Evolutionary conservation across 2,888 invertebrate genomes (phyloP).

Genomic region (Stenichneumon culpator): DNA sequence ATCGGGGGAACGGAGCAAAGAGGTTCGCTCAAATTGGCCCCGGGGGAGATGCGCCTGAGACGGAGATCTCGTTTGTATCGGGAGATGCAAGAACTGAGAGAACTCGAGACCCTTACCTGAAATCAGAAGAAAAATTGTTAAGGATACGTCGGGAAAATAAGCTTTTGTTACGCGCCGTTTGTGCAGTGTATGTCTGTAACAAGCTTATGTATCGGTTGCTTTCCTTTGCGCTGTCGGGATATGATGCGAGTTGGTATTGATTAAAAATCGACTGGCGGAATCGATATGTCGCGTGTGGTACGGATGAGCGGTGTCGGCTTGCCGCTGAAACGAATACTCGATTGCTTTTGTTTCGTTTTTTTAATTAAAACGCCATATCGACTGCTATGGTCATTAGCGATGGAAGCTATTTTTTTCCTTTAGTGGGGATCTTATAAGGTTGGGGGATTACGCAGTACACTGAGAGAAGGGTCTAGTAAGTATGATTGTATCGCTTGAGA

Average conservation of each 20-base stretch:
- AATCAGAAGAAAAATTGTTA: slow-evolving; percentile 46
- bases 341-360: neutral
- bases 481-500: no score
- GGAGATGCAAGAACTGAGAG: neutral
- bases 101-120: slow-evolving; percentile 56
- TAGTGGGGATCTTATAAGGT: no score
- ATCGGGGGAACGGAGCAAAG: neutral
- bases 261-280: slow-evolving; percentile 78
- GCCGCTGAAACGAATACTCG: neutral
- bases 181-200: slow-evolving; percentile 25
- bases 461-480: no score
- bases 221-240: slow-evolving; percentile 1
- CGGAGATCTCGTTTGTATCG: slow-evolving; percentile 28
- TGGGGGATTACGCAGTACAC: no score
- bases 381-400: no score
- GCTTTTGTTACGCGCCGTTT: slow-evolving; percentile 2
- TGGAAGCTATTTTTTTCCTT: no score
- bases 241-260: slow-evolving; percentile 34
- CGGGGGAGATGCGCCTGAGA: slow-evolving; percentile 8
- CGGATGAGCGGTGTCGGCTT: slow-evolving; percentile 48
- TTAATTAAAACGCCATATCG: no score
- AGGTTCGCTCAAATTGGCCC: slow-evolving; percentile 39
- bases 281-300: slow-evolving; percentile 75
- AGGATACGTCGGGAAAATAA: slow-evolving; percentile 9
- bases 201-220: slow-evolving; percentile 19